Evolutionary conservation across 2,113 vertebrate genomes (phyloP), one percentile per base, ranked within the genome.

Genomic region (Trichechus manatus): DNA sequence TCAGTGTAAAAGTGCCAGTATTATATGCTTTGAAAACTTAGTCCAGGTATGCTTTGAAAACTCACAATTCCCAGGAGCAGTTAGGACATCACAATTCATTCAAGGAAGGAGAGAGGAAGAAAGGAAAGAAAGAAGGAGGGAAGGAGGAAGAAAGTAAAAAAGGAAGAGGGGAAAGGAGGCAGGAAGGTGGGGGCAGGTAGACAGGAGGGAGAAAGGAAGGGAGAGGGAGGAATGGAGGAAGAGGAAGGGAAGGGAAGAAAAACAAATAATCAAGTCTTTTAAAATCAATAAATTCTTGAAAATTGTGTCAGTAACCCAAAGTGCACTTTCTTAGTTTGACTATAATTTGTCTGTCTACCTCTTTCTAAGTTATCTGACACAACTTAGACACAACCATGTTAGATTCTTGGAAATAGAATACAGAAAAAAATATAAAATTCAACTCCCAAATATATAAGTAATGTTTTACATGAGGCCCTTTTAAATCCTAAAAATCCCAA

Each of bases 371-470:
- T 39, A 39, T 25, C 27, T 14, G 8, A 74, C 70, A 66, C 74
- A 92, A 96, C 56, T 95, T 63, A 89, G 50, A 50, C 27, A 92
- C 36, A 63, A 68, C 50, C 50, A 75, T 27, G 63, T 9, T 39
- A 15, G 23, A 83, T 15, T 82, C 64, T 29, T 29, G 10, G 36
- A 29, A 25, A 87, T 10, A 89, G 20, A 81, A 42, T 20, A 44
- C 95, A 87, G 87, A 75, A 9, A 4, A 61, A 81, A 44, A 22
- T 17, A 77, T 23, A 29, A 87, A 33, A 89, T 61, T 75, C 68
- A 93, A 93, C 61, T 84, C n/a, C 68, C 31, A 75, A 79, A 72
- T 68, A 75, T 5, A 59, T 33, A 44, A 29, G 44, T 0, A 78
- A 17, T 86, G 9, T 22, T 80, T 92, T 87, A 74, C 5, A 25